These are phyloP conservation scores for human DNA, from an alignment of 2,113 vertebrate species.

Conservation along the genomic window GRCh38 chr11:77356001-77356500, in stretches of 20 bases:
- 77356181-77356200: not conserved
- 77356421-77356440: not conserved
- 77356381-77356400: not conserved
- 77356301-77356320: not conserved
- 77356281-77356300: constrained; percentile 14
- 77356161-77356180: constrained; percentile 28
- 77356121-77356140: not conserved
- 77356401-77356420: not conserved
- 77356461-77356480: not conserved
- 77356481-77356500: not conserved
- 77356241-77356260: not conserved
- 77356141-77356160: not conserved
- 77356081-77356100: not conserved
- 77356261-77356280: not conserved
- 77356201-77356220: constrained; percentile 6
- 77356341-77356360: not conserved
- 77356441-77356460: not conserved
- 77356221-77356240: not conserved
- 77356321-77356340: not conserved
- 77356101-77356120: constrained; percentile 1
- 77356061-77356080: not conserved
- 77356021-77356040: not conserved
- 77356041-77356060: not conserved
- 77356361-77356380: constrained; percentile 26
- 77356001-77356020: not conserved